These are phyloP conservation scores for Brachypterus glaber DNA, from an alignment of 2,888 invertebrate genomes.

Conservation along the genomic window DNA sequence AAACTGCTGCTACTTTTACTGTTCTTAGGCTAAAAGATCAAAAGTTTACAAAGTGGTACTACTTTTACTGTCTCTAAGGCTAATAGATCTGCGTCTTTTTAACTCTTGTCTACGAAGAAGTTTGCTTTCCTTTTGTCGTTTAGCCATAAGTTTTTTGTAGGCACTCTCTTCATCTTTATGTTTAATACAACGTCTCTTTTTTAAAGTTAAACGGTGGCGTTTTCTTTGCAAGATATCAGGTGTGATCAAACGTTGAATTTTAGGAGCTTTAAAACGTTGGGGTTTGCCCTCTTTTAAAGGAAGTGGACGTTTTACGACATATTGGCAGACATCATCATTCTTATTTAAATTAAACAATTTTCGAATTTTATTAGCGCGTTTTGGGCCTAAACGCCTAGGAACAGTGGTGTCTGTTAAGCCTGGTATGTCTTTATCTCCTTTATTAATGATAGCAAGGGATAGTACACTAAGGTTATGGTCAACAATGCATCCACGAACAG, in stretches of 20 bases:
- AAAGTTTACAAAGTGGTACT: too few relatives aligned
- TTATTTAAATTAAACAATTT: conserved; percentile 68
- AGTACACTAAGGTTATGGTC: conserved; percentile 91
- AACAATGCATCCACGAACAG: conserved; percentile 96
- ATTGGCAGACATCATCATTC: conserved; percentile 68
- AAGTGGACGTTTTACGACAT: conserved; percentile 63
- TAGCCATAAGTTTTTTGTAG: conserved; percentile 64
- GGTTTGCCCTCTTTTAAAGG: conserved; percentile 49
- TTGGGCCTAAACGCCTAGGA: conserved; percentile 67
- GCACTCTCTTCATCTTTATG: conserved; percentile 61
- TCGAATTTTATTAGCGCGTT: conserved; percentile 68
- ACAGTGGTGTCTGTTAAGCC: conserved; percentile 66
- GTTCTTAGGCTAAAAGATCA: too few relatives aligned
- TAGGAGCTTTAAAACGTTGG: conserved; percentile 59
- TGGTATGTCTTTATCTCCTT: conserved; percentile 67
- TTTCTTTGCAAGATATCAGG: conserved; percentile 49
- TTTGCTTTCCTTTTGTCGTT: conserved; percentile 55
- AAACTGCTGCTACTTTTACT: too few relatives aligned
- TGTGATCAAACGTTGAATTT: conserved; percentile 71
- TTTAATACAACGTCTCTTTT: conserved; percentile 54
- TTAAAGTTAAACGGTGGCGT: conserved; percentile 59
- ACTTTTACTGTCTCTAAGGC: conserved; percentile 75
- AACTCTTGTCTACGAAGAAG: conserved; percentile 43
- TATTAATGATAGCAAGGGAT: conserved; percentile 83
- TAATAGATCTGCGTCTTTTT: conserved; percentile 65